These are phyloP conservation scores for Diarsia dahlii DNA, from an alignment of 2,888 invertebrate species.

Conservation along the genomic window DNA sequence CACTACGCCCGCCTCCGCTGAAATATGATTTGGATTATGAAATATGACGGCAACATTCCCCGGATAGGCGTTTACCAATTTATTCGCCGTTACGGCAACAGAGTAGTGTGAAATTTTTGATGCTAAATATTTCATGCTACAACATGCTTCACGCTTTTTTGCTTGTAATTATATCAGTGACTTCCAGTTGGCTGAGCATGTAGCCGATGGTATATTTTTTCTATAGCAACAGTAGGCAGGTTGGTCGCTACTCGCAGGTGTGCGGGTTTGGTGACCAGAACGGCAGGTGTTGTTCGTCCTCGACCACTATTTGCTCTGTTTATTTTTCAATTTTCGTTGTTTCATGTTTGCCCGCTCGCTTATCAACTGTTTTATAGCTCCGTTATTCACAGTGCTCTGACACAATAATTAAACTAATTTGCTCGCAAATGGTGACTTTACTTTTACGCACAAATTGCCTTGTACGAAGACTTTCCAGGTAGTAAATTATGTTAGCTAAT, in stretches of 20 bases:
- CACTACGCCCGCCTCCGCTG: constrained; percentile 70
- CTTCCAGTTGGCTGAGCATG: constrained; percentile 55
- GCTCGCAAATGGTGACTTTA: constrained; percentile 37
- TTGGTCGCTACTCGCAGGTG: constrained; percentile 66
- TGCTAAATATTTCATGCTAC: constrained; percentile 56
- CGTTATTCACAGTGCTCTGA: constrained; percentile 42
- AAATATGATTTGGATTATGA: constrained; percentile 84
- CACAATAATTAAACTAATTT: constrained; percentile 45
- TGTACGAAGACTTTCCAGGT: constrained; percentile 15
- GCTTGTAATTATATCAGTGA: constrained; percentile 57
- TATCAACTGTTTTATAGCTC: constrained; percentile 48
- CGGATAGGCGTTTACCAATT: constrained; percentile 74
- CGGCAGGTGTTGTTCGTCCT: constrained; percentile 73
- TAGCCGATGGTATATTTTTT: constrained; percentile 58
- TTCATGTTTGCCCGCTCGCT: constrained; percentile 31
- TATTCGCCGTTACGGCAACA: constrained; percentile 69
- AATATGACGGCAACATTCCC: constrained; percentile 77
- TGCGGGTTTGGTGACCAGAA: constrained; percentile 68
- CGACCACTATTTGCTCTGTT: constrained; percentile 69
- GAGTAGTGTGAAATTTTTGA: constrained; percentile 72
- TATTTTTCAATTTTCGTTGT: constrained; percentile 64
- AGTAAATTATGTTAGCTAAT: constrained; percentile 50
- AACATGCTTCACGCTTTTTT: constrained; percentile 57
- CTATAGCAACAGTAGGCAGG: constrained; percentile 39
- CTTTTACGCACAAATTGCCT: constrained; percentile 40